Base-by-base conservation (phyloP, 2,888 invertebrate genomes). In the Phalera bucephala region DNA sequence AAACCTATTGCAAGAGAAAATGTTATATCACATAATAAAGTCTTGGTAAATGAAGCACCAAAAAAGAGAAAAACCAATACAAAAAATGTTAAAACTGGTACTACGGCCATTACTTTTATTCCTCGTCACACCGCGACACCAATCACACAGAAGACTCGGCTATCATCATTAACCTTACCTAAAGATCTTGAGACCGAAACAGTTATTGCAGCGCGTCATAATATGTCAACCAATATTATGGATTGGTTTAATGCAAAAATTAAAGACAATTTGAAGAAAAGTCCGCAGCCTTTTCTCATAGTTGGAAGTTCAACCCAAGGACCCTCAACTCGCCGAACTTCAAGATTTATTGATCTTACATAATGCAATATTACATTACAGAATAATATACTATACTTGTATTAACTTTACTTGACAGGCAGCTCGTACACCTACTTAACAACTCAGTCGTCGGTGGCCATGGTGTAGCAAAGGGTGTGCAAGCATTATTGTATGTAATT, bases 231-330 rank as follows among this genome's bases (percentile, higher is more conserved):
- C 0, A 62, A 59, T 36, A 62, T 55, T 4, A 70, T 82, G 68
- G 64, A 75, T 7, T 82, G 81, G 80, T 80, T 81, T 31, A 67
- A 66, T 17, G 44, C 51, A 31, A 51, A 57, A 29, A 40, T 70
- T 10, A 53, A 51, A 36, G 40, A 51, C n/a, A 64, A 54, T 39
- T 31, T 71, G 1, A 57, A 49, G 31, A 45, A 60, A 13, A 49
- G 40, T 6, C 40, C 57, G 13, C 49, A 51, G 1, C 38, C 52
- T 6, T 25, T 60, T 23, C 51, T 67, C 27, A 37, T 64, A 19
- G 26, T 48, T 64, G 15, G 44, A 7, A 38, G 22, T 33, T 22
- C 37, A 20, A 69, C 62, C 2, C 63, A 69, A 2, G 39, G 42
- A 10, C 14, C 5, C 17, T 17, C 14, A 31, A 33, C 29, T 10